Evolutionary conservation across 2,888 invertebrate genomes (phyloP).

Genomic region (Cheilosia urbana): DNA sequence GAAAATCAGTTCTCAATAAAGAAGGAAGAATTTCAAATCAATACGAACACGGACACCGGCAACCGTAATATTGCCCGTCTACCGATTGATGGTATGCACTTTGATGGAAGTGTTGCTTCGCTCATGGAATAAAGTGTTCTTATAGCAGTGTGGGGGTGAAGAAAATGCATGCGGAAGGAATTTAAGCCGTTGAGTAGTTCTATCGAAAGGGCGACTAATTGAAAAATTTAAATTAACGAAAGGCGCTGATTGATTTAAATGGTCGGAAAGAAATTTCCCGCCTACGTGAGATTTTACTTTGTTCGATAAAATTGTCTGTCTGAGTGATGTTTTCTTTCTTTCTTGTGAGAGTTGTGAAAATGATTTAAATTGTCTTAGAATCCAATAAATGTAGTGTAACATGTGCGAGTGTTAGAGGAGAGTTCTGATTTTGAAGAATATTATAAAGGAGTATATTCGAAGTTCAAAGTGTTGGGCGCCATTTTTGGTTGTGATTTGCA

Average conservation of each 20-base stretch:
- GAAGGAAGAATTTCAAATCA: constrained; percentile 36
- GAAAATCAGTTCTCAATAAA: constrained; percentile 55
- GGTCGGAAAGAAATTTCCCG: constrained; percentile 57
- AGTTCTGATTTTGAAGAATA: not conserved
- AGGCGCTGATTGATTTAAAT: constrained; percentile 74
- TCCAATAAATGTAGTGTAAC: not conserved
- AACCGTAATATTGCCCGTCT: constrained; percentile 3
- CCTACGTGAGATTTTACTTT: constrained; percentile 34
- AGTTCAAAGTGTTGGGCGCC: constrained; percentile 6
- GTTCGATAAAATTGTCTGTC: constrained; percentile 31
- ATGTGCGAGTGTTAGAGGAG: not conserved
- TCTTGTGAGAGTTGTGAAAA: constrained; percentile 5
- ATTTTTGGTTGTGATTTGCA: not conserved
- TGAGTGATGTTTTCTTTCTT: not conserved
- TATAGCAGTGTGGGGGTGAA: not conserved
- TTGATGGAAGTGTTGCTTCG: constrained; percentile 41
- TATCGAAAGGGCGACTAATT: constrained; percentile 63
- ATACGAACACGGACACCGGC: constrained; percentile 52
- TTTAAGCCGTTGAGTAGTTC: constrained; percentile 36
- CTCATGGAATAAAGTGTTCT: constrained; percentile 40
- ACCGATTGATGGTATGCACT: constrained; percentile 60
- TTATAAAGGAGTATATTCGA: constrained; percentile 1
- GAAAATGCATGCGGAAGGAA: constrained; percentile 42
- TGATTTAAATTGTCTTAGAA: constrained; percentile 31
- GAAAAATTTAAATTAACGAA: constrained; percentile 72